A percentile compares a stretch with the other conserved stretches of the same genome.
These are phyloP conservation scores for Geotrypetes seraphini DNA, from an alignment of 2,797 vertebrate species.

Conservation along the genomic window DNA sequence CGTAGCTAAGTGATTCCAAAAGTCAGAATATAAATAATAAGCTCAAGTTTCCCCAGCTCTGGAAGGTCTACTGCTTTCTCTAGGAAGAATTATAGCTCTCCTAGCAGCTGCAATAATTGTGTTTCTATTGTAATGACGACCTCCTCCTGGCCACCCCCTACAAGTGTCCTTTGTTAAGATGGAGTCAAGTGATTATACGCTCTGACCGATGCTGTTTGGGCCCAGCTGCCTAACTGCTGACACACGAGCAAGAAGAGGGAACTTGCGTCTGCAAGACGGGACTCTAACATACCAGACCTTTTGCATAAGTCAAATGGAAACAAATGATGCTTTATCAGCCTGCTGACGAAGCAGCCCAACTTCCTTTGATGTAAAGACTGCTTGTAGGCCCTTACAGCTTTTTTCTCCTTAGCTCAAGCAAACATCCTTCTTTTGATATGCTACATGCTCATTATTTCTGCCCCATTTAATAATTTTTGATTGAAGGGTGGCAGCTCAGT, in stretches of 20 bases:
- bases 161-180: conserved; percentile 63
- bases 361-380: conserved; percentile 62
- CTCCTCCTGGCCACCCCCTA: conserved; percentile 64
- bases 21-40: conserved; percentile 59
- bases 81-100: conserved; percentile 55
- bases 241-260: conserved; percentile 41
- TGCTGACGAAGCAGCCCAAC: conserved; percentile 39
- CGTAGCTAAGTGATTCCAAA: conserved; percentile 35
- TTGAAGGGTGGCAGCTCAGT: conserved; percentile 58
- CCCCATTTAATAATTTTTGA: conserved; percentile 72
- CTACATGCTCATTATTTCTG: conserved; percentile 67
- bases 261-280: conserved; percentile 53
- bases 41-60: conserved; percentile 25
- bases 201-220: conserved; percentile 56
- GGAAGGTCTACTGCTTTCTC: conserved; percentile 37
- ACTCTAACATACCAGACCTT: conserved; percentile 61
- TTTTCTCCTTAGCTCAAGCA: conserved; percentile 53
- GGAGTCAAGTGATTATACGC: conserved; percentile 67
- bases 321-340: conserved; percentile 68
- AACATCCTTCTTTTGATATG: conserved; percentile 70
- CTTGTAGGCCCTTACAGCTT: conserved; percentile 50
- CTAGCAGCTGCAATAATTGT: conserved; percentile 78
- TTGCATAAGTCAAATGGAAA: conserved; percentile 73
- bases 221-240: conserved; percentile 76
- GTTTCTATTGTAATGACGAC: conserved; percentile 58